These are phyloP conservation scores for Drosophila sechellia DNA, from an alignment of 1,140 invertebrate genomes.

Conservation along the genomic window DNA sequence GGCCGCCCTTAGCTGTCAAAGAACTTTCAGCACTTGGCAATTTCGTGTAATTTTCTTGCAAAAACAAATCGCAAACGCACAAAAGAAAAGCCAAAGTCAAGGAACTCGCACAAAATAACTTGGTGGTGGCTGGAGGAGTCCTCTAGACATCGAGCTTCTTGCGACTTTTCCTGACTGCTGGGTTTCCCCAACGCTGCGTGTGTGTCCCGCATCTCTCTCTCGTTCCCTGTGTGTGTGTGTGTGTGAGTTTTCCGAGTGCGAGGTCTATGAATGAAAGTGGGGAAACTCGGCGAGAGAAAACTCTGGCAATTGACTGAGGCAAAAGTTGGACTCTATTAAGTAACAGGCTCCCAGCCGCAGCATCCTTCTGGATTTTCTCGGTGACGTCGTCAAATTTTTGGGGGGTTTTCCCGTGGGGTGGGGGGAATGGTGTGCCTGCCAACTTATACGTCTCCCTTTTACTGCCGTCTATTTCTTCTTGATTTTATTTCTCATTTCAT, in stretches of 20 bases:
- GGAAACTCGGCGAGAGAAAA: slow-evolving; percentile 21
- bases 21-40: slow-evolving; percentile 75
- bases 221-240: slow-evolving; percentile 19
- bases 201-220: slow-evolving; percentile 49
- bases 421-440: not conserved
- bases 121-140: slow-evolving; percentile 13
- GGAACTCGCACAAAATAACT: slow-evolving; percentile 58
- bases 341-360: slow-evolving; percentile 73
- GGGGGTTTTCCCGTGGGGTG: not conserved
- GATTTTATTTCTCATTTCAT: slow-evolving; percentile 75
- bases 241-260: slow-evolving; percentile 11
- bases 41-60: slow-evolving; percentile 74
- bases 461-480: slow-evolving; percentile 55
- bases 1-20: slow-evolving; percentile 54
- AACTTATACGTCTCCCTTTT: slow-evolving; percentile 19
- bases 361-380: slow-evolving; percentile 20
- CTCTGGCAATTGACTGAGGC: slow-evolving; percentile 35
- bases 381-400: slow-evolving; percentile 37
- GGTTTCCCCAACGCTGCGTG: slow-evolving; percentile 58
- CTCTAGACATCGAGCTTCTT: slow-evolving; percentile 27
- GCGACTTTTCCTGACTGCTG: slow-evolving; percentile 73
- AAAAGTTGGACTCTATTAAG: slow-evolving; percentile 78
- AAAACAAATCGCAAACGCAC: slow-evolving; percentile 59
- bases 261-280: slow-evolving; percentile 71
- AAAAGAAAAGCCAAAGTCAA: slow-evolving; percentile 64